Percentiles rank a stretch among this genome's conserved stretches.
Conservation (phyloP, 2,113 vertebrate species). For the Otocyon megalotis region DNA sequence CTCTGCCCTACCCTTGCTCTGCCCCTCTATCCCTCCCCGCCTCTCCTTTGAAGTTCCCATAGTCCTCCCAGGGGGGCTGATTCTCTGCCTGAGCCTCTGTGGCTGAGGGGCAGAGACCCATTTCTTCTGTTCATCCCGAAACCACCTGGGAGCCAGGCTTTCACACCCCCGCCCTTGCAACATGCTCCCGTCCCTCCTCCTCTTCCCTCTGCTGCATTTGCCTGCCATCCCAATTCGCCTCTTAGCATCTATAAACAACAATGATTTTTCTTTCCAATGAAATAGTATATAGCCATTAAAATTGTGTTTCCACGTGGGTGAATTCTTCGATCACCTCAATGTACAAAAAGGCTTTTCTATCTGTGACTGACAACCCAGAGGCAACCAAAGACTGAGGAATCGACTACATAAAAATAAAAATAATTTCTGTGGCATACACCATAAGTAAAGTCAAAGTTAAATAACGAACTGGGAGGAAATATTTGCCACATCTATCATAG, state of each 20-base stretch:
- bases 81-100: not conserved
- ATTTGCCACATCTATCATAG: not conserved
- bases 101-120: not conserved
- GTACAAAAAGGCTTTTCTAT: not conserved
- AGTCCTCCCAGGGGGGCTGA: not conserved
- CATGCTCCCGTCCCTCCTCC: not conserved
- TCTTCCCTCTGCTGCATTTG: not conserved
- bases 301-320: not conserved
- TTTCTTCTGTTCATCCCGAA: not conserved
- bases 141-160: not conserved
- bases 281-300: constrained; percentile 9
- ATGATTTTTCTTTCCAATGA: constrained; percentile 10
- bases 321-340: not conserved
- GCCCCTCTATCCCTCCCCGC: not conserved
- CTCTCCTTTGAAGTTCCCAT: not conserved
- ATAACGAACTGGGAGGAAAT: constrained; percentile 5
- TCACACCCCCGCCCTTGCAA: accelerated
- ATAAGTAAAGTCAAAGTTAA: constrained; percentile 28
- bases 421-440: not conserved
- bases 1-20: not conserved
- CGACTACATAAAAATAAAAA: not conserved
- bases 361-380: constrained; percentile 5
- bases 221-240: not conserved
- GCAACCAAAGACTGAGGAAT: not conserved
- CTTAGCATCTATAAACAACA: constrained; percentile 17